Base-by-base conservation (phyloP, 2,113 vertebrate genomes). In the Caloenas nicobarica region DNA sequence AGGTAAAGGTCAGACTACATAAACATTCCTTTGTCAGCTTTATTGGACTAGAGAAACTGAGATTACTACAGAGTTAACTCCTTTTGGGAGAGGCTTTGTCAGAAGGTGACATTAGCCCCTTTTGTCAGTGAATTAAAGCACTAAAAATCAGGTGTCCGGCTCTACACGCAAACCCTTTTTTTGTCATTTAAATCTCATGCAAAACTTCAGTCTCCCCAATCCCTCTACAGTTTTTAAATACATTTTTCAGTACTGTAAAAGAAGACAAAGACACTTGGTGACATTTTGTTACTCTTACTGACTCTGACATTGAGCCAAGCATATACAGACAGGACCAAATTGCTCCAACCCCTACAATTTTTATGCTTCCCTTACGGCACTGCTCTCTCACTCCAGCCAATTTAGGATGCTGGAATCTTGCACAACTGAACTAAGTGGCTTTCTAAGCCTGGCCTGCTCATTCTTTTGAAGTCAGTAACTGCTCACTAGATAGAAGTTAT, bases 391-490 rank as follows among this genome's bases (percentile, higher is more conserved):
- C 42, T 71, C 78, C 78, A 94, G 91, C 81, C 85, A 87, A 95
- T 96, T 95, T 95, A 69, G 84, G 92, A 93, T 82, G 21, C 78
- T 58, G 68, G 69, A 60, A 86, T 25, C 71, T 93, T 86, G 48
- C 25, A 95, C 74, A 95, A 80, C 69, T 65, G 65, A 97, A 93
- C 58, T 91, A 96, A 95, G 88, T 95, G 94, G 57, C 80, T 97
- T 95, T 94, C 71, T 73, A 73, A 93, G 79, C 54, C 73, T 91
- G 54, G 92, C 85, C 79, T 85, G 18, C 51, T 86, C 21, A 3
- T 71, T 95, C 71, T 88, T 97, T 95, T 95, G 68, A 96, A 96
- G 91, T 88, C 80, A 74, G 50, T 87, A 97, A 95, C 70, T 95
- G 70, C 56, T 91, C 80, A 95, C 86, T 84, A 96, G 83, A 91